Conservation (phyloP, 2,888 invertebrate species). For the Polyploca ridens region DNA sequence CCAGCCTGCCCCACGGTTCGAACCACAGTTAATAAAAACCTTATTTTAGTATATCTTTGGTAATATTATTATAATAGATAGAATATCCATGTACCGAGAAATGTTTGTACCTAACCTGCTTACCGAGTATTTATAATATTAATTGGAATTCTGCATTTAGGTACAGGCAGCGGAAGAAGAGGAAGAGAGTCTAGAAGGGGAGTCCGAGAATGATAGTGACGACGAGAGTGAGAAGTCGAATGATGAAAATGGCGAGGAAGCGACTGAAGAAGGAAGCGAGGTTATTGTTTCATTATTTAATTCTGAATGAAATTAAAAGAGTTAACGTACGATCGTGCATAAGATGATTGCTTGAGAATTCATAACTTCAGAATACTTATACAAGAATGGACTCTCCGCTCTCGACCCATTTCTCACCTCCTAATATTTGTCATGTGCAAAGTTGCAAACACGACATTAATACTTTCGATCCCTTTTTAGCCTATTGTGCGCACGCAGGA, state of each 20-base stretch:
- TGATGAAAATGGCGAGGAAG: constrained; percentile 55
- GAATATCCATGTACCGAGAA: too few species aligned
- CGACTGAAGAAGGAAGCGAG: constrained; percentile 59
- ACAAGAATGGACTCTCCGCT: too few species aligned
- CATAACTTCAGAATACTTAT: not conserved
- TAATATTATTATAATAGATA: too few species aligned
- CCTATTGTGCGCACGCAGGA: too few species aligned
- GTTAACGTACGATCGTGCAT: not conserved
- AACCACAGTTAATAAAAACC: too few species aligned
- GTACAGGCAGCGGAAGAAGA: constrained; percentile 29
- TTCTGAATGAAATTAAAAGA: not conserved
- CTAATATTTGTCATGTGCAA: too few species aligned
- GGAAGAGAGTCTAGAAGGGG: constrained; percentile 30
- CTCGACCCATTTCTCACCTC: too few species aligned
- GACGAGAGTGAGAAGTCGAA: constrained; percentile 49
- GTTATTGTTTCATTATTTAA: constrained; percentile 43
- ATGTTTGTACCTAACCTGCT: too few species aligned
- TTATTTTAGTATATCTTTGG: too few species aligned
- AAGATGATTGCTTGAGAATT: not conserved
- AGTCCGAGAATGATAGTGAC: constrained; percentile 45
- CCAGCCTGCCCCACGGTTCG: too few species aligned
- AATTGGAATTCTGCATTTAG: constrained; percentile 24
- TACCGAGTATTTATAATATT: not conserved
- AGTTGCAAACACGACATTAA: too few species aligned
- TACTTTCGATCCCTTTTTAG: too few species aligned